Conservation (phyloP, 2,113 vertebrate genomes). For the Pogona vitticeps region DNA sequence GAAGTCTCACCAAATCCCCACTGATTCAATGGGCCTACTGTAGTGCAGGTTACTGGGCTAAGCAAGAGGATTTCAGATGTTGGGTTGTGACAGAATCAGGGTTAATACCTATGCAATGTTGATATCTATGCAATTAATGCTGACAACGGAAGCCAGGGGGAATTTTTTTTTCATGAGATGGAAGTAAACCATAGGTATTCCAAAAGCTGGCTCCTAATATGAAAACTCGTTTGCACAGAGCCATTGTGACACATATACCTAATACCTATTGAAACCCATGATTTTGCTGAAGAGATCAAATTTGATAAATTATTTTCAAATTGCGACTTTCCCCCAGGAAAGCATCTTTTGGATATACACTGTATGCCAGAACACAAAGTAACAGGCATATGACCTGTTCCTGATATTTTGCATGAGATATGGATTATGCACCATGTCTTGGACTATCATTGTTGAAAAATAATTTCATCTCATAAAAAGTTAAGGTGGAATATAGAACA, state of each 20-base stretch:
- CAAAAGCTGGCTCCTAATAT: not conserved
- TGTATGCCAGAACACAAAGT: conserved; percentile 37
- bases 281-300: not conserved
- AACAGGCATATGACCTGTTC: conserved; percentile 11
- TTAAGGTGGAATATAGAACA: conserved; percentile 49
- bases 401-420: conserved; percentile 31
- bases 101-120: not conserved
- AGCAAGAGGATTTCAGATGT: no score
- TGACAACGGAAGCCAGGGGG: not conserved
- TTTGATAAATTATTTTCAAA: not conserved
- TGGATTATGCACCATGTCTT: not conserved
- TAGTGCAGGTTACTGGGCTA: no score
- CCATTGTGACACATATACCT: no score
- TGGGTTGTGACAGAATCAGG: not conserved
- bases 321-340: not conserved
- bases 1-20: no score
- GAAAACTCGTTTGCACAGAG: not conserved
- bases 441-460: conserved; percentile 38
- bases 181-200: not conserved
- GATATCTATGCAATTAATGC: not conserved
- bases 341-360: not conserved
- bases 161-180: not conserved
- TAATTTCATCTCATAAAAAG: conserved; percentile 47
- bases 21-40: no score
- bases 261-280: no score